phyloP scores from a whole-genome alignment of 2,888 invertebrate genomes.

The Lasioglossum zephyrum region DNA sequence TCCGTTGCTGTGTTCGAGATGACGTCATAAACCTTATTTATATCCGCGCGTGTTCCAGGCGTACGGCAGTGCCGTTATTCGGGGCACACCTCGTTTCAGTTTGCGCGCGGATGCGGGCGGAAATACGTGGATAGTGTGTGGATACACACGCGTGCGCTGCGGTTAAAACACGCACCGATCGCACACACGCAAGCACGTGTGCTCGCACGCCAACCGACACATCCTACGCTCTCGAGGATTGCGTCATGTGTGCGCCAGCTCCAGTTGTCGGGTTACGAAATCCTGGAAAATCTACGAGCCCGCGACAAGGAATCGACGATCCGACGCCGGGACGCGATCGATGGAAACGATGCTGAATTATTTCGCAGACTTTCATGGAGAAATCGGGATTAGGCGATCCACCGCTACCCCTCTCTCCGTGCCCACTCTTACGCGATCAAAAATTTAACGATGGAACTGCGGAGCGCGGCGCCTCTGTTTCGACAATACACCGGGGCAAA shows the following conservation, averaged over 20 bases:
- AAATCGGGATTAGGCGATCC: not conserved
- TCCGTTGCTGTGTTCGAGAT: constrained; percentile 49
- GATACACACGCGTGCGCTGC: constrained; percentile 34
- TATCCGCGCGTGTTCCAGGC: constrained; percentile 66
- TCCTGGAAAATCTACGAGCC: constrained; percentile 68
- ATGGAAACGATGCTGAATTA: constrained; percentile 8
- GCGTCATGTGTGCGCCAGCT: constrained; percentile 53
- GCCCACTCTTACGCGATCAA: not conserved
- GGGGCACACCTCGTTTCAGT: constrained; percentile 57
- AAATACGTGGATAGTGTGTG: constrained; percentile 46
- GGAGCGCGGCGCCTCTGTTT: not conserved
- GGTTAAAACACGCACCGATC: constrained; percentile 45
- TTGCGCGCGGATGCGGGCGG: constrained; percentile 55
- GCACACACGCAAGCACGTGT: not conserved
- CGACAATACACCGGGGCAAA: not conserved
- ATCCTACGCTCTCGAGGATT: constrained; percentile 58
- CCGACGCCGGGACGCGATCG: not conserved
- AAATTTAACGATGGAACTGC: not conserved
- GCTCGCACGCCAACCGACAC: constrained; percentile 38
- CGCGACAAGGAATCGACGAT: constrained; percentile 16
- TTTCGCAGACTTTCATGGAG: not conserved
- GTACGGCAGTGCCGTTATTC: constrained; percentile 65
- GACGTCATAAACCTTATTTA: constrained; percentile 77
- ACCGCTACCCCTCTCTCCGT: not conserved
- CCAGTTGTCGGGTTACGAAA: constrained; percentile 66